Evolutionary conservation across 1,140 invertebrate species (phyloP), one percentile per base, ranked within the genome.

Genomic region (Sarcophaga peregrina): DNA sequence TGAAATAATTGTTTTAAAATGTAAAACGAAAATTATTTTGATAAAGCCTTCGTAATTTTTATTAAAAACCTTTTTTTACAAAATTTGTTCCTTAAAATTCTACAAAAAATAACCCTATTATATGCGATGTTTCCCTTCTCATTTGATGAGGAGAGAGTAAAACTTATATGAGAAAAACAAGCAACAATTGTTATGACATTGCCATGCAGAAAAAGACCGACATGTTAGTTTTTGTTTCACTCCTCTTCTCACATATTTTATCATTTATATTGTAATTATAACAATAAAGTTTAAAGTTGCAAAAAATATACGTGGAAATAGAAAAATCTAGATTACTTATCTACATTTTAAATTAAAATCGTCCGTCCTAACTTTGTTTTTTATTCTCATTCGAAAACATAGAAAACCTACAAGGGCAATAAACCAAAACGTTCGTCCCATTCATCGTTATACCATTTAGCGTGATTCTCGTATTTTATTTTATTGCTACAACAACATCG

Each of bases 171-270:
- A 45, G 48, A 76, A 76, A 76, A 76, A n/a, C n/a, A n/a, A 76
- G 74, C 74, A 76, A 76, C 74, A 76, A 76, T 76, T 76, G 74
- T 76, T 76, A 76, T 37, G 25, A 1, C 25, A 37, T 37, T 37
- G 25, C 25, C 25, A 37, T 37, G 4, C 25, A 37, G 48, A 48
- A 48, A 78, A 78, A 45, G 17, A 9, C 74, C 74, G 45, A 76
- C 46, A 76, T 48, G 25, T 50, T 78, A 25, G 46, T 50, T 78
- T 20, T 52, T 76, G 45, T 15, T 62, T 62, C 11, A 72, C 37
- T 72, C 25, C 25, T 37, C 25, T 37, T 37, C 25, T 37, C 1
- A 37, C 25, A 37, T 4, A 37, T 37, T 37, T 37, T 37, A 37
- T 37, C 25, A 37, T 37, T 37, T 37, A 37, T 37, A 37, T 37